Evolutionary conservation across 2,113 vertebrate species (phyloP).

Genomic region (Muscicapa adusta): DNA sequence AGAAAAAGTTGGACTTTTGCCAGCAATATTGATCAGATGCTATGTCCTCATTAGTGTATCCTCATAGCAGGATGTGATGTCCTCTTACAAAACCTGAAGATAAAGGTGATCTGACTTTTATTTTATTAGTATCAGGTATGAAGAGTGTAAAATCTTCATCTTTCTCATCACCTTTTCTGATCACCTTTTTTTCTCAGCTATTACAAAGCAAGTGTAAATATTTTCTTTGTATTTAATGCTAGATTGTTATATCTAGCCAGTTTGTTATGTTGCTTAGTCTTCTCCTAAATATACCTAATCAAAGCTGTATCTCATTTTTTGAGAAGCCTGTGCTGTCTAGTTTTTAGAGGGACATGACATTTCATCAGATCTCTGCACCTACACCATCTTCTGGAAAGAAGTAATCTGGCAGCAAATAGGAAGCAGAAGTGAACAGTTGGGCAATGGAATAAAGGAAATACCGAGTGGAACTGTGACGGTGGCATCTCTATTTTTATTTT

Average conservation of each 20-base stretch:
- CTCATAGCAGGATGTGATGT: background rate
- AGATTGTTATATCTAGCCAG: background rate
- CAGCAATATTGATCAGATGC: background rate
- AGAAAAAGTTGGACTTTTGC: background rate
- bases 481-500: background rate
- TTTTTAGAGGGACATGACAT: background rate
- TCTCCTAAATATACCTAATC: background rate
- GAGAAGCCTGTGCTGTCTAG: background rate
- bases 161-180: background rate
- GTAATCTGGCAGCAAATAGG: background rate
- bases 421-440: background rate
- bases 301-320: background rate
- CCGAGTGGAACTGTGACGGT: background rate
- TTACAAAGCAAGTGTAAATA: background rate
- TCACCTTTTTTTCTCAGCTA: background rate
- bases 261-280: background rate
- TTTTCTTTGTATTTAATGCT: background rate
- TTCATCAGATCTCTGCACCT: background rate
- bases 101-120: background rate
- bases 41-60: background rate
- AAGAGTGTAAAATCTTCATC: background rate
- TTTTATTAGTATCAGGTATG: background rate
- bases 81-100: background rate
- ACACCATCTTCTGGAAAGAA: background rate
- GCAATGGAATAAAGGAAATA: background rate